Conservation (phyloP, 2,797 vertebrate genomes). For the Euphonia xanthogaster region DNA sequence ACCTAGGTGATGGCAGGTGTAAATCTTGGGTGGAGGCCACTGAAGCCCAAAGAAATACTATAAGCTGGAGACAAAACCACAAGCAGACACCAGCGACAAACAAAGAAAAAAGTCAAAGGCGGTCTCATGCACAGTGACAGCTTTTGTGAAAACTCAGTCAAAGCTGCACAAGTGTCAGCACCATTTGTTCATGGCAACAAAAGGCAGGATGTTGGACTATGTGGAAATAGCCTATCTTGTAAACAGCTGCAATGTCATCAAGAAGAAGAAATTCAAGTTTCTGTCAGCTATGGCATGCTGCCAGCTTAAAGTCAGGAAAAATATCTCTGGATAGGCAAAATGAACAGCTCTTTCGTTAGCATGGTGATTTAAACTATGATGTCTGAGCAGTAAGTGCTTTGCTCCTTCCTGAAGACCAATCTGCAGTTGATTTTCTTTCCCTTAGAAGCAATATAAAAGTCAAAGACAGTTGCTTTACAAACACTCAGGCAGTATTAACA, state of each 20-base stretch:
- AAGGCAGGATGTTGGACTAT: constrained; percentile 10
- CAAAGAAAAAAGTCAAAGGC: not conserved
- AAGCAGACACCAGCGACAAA: not conserved
- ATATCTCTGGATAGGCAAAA: not conserved
- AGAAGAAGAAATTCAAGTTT: constrained; percentile 29
- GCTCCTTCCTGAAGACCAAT: not conserved
- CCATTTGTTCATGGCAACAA: constrained; percentile 30
- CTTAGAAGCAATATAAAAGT: not conserved
- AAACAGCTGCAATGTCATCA: not conserved
- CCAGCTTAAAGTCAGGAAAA: not conserved
- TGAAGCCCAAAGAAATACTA: not conserved
- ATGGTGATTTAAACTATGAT: not conserved
- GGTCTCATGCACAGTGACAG: not conserved
- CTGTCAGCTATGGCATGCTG: not conserved
- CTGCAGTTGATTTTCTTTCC: not conserved
- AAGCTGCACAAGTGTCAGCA: constrained; percentile 11
- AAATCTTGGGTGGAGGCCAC: not conserved
- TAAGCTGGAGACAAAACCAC: not conserved
- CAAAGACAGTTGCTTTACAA: not conserved
- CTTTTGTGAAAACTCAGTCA: constrained; percentile 22
- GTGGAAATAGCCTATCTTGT: not conserved
- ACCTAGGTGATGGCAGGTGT: not conserved
- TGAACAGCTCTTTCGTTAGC: not conserved
- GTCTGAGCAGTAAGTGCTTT: not conserved
- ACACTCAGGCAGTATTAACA: not conserved